Base-by-base conservation (phyloP, 2,113 vertebrate species). In the Motacilla tschutschensis region DNA sequence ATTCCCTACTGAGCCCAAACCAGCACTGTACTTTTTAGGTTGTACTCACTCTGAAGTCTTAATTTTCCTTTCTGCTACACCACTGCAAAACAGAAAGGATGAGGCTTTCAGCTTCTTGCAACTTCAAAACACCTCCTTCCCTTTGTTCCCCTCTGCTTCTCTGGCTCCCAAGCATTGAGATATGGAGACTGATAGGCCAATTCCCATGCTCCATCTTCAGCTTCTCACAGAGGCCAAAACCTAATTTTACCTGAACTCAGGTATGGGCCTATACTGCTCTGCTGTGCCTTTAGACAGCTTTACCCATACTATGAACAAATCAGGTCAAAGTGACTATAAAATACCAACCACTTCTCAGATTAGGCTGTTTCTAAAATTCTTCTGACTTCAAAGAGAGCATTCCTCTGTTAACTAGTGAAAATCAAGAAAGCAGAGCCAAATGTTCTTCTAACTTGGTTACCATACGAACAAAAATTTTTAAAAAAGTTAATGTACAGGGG, bases 251-350 rank as follows among this genome's bases (percentile, higher is more conserved):
- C 46, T 33, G 47, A 19, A 38, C 17, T 64, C 21, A 33, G 1
- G 4, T 19, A 38, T 19, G 29, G 46, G 35, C 12, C 35, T 12
- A 1, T 0, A 55, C 18, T 2, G 22, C 11, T 66, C 28, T 51
- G 29, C 20, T 41, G 33, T 16, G 50, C 5, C 46, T 50, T 33
- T 24, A 63, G 58, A 60, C 24, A 62, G 15, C 19, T 72, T 47
- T 20, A 59, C 8, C 21, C 35, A 29, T 1, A 6, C 53, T 55
- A 7, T 0, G 9, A 90, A 77, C 0, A 0, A 10, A 44, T 15
- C 57, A 25, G 22, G 17, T 28, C 60, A 38, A 60, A 53, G 44
- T 0, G 53, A 48, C 10, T 41, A 14, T 2, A 53, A 47, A 57
- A 46, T 8, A 59, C 7, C 20, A 40, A 67, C 6, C 14, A 14